Percentiles rank a stretch among this genome's conserved stretches.
These are phyloP conservation scores for Acanthopagrus latus DNA, from an alignment of 2,797 vertebrate species.

Conservation along the genomic window DNA sequence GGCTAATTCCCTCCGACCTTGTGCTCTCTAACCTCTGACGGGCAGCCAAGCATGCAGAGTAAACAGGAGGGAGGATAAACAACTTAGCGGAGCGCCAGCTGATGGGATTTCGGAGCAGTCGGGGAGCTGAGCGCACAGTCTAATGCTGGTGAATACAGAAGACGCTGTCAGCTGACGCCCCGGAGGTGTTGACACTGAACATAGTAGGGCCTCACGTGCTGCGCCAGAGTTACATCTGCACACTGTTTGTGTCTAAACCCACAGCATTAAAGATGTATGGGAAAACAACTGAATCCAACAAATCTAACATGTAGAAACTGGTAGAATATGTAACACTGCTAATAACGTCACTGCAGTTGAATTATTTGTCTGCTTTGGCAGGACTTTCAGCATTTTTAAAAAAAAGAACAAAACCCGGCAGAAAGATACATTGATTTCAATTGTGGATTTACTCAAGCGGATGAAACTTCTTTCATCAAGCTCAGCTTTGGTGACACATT, in stretches of 20 bases:
- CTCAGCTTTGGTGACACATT: no score
- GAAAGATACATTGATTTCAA: background rate
- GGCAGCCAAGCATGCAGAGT: constrained; percentile 58
- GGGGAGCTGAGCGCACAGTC: constrained; percentile 26
- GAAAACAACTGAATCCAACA: background rate
- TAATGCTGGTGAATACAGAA: constrained; percentile 31
- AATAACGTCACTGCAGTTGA: background rate
- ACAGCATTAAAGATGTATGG: background rate
- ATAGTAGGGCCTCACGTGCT: constrained; percentile 9
- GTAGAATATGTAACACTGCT: background rate
- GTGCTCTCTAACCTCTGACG: constrained; percentile 62
- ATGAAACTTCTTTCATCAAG: no score
- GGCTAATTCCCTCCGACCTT: constrained; percentile 64
- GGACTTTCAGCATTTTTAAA: background rate
- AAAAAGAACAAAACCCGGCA: background rate
- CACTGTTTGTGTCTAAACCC: background rate
- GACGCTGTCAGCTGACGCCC: constrained; percentile 26
- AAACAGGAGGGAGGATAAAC: constrained; percentile 74
- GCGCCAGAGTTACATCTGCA: constrained; percentile 3
- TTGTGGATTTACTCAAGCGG: background rate
- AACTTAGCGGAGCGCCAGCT: constrained; percentile 58
- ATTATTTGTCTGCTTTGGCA: background rate
- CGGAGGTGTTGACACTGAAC: constrained; percentile 30
- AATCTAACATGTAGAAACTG: background rate
- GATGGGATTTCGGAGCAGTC: constrained; percentile 64